Conservation (phyloP, 2,113 vertebrate species). For the Regulus satrapa region DNA sequence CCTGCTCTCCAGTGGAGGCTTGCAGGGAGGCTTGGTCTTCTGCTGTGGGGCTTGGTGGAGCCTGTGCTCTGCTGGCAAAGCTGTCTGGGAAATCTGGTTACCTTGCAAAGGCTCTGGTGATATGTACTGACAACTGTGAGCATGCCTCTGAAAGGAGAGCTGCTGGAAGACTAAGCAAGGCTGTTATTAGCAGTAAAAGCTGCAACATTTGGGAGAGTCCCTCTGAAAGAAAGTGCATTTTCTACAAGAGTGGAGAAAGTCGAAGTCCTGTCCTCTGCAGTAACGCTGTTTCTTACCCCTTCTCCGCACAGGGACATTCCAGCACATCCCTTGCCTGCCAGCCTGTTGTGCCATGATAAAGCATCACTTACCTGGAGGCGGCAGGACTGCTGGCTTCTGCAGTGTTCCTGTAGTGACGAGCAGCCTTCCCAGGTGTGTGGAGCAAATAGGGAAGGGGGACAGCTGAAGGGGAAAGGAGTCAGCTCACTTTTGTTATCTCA, state of each 20-base stretch:
- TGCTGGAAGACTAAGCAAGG: neutral
- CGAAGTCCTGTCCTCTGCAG: neutral
- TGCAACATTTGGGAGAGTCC: neutral
- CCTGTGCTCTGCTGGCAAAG: neutral
- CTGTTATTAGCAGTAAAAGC: neutral
- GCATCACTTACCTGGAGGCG: rapidly evolving
- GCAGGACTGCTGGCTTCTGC: neutral
- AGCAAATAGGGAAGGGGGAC: neutral
- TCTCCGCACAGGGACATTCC: neutral
- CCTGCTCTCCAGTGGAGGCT: neutral
- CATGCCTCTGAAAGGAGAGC: neutral
- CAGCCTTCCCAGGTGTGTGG: neutral
- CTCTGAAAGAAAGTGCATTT: neutral
- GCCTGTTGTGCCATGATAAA: neutral
- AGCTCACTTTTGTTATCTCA: neutral
- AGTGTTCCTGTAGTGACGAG: neutral
- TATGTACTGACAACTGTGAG: rapidly evolving
- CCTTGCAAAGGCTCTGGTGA: neutral
- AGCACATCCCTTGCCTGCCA: rapidly evolving
- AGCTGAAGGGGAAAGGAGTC: neutral
- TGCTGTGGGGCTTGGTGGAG: neutral
- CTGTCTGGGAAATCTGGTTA: neutral
- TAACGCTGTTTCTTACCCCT: neutral
- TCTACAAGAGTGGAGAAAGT: neutral
- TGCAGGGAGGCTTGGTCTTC: rapidly evolving